Base-by-base conservation (phyloP, 2,113 vertebrate genomes). In the Xenopus laevis region DNA sequence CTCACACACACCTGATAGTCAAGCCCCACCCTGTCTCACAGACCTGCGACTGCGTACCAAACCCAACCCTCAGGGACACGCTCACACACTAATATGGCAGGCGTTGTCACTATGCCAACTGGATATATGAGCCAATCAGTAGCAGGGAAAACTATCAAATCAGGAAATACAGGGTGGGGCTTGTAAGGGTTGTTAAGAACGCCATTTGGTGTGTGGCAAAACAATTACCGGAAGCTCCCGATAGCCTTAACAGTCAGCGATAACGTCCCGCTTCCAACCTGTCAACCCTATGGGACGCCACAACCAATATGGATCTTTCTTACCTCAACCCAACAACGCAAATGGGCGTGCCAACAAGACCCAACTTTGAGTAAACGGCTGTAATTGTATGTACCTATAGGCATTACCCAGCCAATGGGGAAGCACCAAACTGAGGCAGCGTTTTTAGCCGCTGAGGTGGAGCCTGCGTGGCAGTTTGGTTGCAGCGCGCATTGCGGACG, bases 1-100 rank as follows among this genome's bases (percentile, higher is more conserved):
- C 73, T 75, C 73, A 75, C 73, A 75, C 73, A 62, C 73, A 68
- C 73, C 73, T 75, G 58, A 30, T 62, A 20, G 15, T 6, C 6
- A 62, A 23, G 20, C 57, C 46, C 13, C 73, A 57, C 65, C 73
- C 73, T 60, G 18, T 60, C 58, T 60, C 58, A 11, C 58, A 60
- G 18, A 18, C 73, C 58, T 60, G 8, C n/a, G n/a, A n/a, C n/a
- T n/a, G n/a, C 27, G 6, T 23, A 11, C 15, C 58, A 23, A 10
- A 3, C 58, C 40, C 46, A 33, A 21, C 65, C 57, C 45, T 16
- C 46, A 21, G 17, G 33, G 57, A 13, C 58, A 17, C n/a, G 46
- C 57, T 10, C 57, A 21, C 46, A 33, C 18, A 1, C 58, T 52
- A 27, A 8, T 15, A 58, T 68, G 27, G 21, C 65, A 21, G n/a